phyloP scores from a whole-genome alignment of 2,797 vertebrate genomes.

The Hippopotamyrus pictus region DNA sequence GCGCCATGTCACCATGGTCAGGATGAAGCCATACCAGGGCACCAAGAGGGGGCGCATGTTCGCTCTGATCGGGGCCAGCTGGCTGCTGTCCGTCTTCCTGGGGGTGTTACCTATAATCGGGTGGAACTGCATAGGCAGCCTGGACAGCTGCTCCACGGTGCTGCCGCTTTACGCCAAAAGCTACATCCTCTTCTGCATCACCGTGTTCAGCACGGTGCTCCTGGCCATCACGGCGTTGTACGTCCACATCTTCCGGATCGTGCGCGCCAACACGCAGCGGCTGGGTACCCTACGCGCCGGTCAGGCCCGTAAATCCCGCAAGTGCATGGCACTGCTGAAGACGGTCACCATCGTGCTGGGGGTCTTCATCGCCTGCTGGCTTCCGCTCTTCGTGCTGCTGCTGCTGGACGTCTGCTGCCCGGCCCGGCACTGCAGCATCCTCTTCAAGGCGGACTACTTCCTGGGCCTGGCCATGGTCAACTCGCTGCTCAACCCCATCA shows the following conservation, averaged over 20 bases:
- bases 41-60: conserved; percentile 74
- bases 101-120: conserved; percentile 75
- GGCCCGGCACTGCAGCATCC: conserved; percentile 56
- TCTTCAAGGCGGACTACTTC: conserved; percentile 80
- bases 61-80: conserved; percentile 69
- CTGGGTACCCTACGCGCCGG: conserved; percentile 51
- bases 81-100: conserved; percentile 70
- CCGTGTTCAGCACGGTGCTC: conserved; percentile 68
- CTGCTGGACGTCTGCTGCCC: conserved; percentile 72
- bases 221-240: conserved; percentile 77
- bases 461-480: conserved; percentile 81
- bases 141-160: conserved; percentile 74
- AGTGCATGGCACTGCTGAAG: conserved; percentile 77
- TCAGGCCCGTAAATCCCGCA: conserved; percentile 63
- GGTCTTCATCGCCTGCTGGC: conserved; percentile 79
- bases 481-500: conserved; percentile 83
- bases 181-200: conserved; percentile 79
- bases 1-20: conserved; percentile 82
- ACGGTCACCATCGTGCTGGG: conserved; percentile 81
- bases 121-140: conserved; percentile 77
- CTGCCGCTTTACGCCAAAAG: conserved; percentile 80
- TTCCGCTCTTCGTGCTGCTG: conserved; percentile 78
- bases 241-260: conserved; percentile 74
- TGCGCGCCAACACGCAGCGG: conserved; percentile 68
- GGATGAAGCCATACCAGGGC: conserved; percentile 74